These are phyloP conservation scores for Lithophane semibrunnea DNA, from an alignment of 2,888 invertebrate species.

Conservation along the genomic window DNA sequence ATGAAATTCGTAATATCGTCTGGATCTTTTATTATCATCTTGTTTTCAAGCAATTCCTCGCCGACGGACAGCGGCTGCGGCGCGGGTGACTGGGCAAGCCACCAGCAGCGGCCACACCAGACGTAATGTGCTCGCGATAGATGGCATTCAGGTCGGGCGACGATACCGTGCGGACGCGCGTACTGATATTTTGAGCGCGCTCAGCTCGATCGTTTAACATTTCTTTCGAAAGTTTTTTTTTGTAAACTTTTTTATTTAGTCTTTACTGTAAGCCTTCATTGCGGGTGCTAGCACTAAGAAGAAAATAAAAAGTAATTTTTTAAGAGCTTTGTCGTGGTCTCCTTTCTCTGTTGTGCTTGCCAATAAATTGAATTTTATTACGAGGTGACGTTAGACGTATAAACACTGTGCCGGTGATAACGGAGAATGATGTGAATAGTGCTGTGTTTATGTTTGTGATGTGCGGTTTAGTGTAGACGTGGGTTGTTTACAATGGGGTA, in stretches of 20 bases:
- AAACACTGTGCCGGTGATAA: conserved; percentile 83
- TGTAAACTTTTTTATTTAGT: conserved; percentile 69
- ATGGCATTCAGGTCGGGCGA: conserved; percentile 86
- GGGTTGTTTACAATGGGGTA: conserved; percentile 93
- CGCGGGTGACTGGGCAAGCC: conserved; percentile 73
- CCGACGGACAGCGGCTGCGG: conserved; percentile 54
- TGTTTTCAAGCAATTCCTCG: conserved; percentile 65
- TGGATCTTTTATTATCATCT: conserved; percentile 63
- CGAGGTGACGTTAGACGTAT: conserved; percentile 73
- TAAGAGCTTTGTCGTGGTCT: conserved; percentile 56
- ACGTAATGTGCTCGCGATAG: conserved; percentile 75
- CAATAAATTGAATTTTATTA: conserved; percentile 73
- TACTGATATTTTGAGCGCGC: conserved; percentile 66
- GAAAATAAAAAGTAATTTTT: conserved; percentile 53
- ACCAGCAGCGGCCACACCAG: conserved; percentile 67
- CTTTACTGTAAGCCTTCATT: conserved; percentile 59
- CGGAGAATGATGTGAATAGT: conserved; percentile 86
- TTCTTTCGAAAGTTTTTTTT: conserved; percentile 74
- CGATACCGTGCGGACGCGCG: conserved; percentile 80
- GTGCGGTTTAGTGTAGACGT: conserved; percentile 80
- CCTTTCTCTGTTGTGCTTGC: conserved; percentile 69
- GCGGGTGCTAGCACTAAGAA: conserved; percentile 67
- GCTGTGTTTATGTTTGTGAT: conserved; percentile 87
- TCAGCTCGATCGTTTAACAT: conserved; percentile 68
- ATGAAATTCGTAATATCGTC: conserved; percentile 43